phyloP scores from a whole-genome alignment of 2,797 vertebrate species.

The Margarornis squamiger region DNA sequence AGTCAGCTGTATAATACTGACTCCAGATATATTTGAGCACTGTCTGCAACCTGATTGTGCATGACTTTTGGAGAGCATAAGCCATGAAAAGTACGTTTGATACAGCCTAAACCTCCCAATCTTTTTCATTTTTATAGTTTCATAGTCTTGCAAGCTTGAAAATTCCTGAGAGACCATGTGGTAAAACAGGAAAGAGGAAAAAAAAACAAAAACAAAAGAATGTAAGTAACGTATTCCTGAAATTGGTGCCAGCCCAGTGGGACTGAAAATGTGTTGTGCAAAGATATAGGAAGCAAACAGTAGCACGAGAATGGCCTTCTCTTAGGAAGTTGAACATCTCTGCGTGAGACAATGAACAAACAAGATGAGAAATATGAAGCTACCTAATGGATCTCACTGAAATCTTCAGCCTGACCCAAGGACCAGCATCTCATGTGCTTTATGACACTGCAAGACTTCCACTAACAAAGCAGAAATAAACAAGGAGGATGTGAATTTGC shows the following conservation, averaged over 20 bases:
- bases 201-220: background rate
- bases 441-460: background rate
- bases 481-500: background rate
- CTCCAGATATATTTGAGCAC: constrained; percentile 30
- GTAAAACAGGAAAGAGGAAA: constrained; percentile 19
- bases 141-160: constrained; percentile 35
- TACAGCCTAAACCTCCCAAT: constrained; percentile 22
- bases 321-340: background rate
- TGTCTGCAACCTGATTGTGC: constrained; percentile 57
- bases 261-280: constrained; percentile 34
- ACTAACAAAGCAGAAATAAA: background rate
- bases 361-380: background rate
- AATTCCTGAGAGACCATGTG: constrained; percentile 25
- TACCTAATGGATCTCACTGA: background rate
- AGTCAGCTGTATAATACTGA: background rate
- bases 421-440: background rate
- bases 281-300: background rate
- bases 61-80: constrained; percentile 41
- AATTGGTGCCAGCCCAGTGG: constrained; percentile 43
- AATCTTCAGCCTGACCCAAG: background rate
- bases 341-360: background rate
- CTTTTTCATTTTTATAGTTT: constrained; percentile 44
- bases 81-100: constrained; percentile 43
- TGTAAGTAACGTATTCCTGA: constrained; percentile 2
- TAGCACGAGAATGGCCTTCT: background rate